Base-by-base conservation (phyloP, 2,888 invertebrate species). In the Meandrusa payeni region DNA sequence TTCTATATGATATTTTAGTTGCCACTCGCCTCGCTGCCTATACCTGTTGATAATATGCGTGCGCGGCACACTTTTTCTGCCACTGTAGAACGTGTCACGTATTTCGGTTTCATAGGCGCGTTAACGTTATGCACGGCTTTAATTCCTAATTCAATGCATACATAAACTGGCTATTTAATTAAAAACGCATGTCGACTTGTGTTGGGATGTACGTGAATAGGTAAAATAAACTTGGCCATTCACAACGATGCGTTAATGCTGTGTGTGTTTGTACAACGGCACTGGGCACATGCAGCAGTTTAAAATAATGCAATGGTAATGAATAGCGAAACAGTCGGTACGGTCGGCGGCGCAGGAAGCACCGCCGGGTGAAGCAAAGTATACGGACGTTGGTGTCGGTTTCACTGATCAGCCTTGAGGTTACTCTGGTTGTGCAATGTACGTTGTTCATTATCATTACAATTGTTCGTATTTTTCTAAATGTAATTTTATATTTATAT, bases 381-480 rank as follows among this genome's bases (percentile, higher is more conserved):
- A 67, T 61, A 60, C 76, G 79, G 77, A 77, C 71, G 52, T 49
- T 58, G 58, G 65, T 68, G 63, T 64, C 64, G 64, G 67, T 76
- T 76, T 77, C 75, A 73, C 77, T 68, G 52, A 51, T 48, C 57
- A 73, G 56, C 80, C 78, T 80, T 78, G 78, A 54, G 54, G 59
- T 60, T 65, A 64, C 61, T 63, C 59, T 52, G 55, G 57, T 75
- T 75, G 63, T 65, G 59, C 64, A 70, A 69, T 63, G 47, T 51
- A 48, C 39, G 43, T 32, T 47, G 37, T 41, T 46, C 29, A 42
- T 46, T 48, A 46, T 41, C 24, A 33, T 31, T 24, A 26, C 17
- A 33, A 27, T 23, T 24, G 28, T 43, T 34, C 23, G 15, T 22
- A 39, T 28, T n/a, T n/a, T n/a, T n/a, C n/a, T n/a, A n/a, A n/a